Evolutionary conservation across 2,797 vertebrate species (phyloP).

Genomic region (Melanitta fusca): DNA sequence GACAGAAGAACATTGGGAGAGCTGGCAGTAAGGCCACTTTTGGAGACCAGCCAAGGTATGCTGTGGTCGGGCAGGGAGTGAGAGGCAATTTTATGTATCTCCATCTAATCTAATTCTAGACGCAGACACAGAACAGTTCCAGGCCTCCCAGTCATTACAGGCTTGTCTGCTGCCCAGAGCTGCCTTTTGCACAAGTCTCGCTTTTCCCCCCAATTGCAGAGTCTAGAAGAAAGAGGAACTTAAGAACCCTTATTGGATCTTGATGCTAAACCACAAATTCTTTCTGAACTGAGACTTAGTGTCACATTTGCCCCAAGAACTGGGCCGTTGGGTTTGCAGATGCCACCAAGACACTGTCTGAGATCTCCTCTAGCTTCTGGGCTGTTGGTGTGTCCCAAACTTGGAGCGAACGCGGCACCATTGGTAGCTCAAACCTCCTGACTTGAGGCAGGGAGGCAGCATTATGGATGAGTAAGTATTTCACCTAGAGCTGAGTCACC

Average conservation of each 20-base stretch:
- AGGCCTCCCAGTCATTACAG: background rate
- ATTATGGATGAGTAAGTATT: background rate
- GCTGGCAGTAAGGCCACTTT: background rate
- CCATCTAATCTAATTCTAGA: background rate
- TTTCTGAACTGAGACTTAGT: background rate
- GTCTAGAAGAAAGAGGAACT: background rate
- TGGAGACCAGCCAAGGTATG: background rate
- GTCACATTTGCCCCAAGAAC: background rate
- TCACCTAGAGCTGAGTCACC: slow-evolving; percentile 18
- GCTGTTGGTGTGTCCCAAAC: background rate
- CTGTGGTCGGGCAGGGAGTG: background rate
- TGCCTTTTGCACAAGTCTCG: background rate
- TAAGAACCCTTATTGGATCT: background rate
- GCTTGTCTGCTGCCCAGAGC: background rate
- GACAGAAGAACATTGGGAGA: background rate
- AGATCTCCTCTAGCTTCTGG: background rate
- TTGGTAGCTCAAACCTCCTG: background rate
- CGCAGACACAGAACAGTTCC: background rate
- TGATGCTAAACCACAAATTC: background rate
- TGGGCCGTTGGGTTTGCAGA: background rate
- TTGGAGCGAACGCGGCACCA: background rate
- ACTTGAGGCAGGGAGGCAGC: background rate
- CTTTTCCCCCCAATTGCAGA: background rate
- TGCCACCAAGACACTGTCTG: background rate
- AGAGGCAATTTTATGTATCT: background rate